Conservation (phyloP, 2,113 vertebrate species). For the Lota lota region DNA sequence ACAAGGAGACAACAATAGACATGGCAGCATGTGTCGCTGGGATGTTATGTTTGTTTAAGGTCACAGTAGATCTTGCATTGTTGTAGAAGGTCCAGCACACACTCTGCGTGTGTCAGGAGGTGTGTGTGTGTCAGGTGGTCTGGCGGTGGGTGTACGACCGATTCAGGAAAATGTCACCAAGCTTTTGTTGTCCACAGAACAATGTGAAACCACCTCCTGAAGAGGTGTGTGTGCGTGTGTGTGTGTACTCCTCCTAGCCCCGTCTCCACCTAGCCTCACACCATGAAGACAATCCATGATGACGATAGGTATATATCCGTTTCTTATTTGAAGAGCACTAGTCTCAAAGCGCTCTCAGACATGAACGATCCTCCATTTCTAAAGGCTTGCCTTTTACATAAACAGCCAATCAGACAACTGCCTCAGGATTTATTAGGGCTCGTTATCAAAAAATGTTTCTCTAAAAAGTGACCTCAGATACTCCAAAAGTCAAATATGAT, state of each 20-base stretch:
- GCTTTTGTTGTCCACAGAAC: background rate
- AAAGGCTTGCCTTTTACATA: background rate
- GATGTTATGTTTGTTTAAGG: background rate
- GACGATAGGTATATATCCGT: too few relatives aligned
- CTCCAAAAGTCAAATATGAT: too few relatives aligned
- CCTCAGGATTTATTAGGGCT: too few relatives aligned
- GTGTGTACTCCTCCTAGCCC: background rate
- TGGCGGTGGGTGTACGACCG: background rate
- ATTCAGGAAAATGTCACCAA: background rate
- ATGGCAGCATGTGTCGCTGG: background rate
- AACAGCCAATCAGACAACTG: too few relatives aligned
- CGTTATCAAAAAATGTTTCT: too few relatives aligned
- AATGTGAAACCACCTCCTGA: constrained; percentile 4
- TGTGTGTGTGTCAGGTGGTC: background rate
- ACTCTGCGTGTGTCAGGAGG: background rate
- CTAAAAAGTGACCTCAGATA: too few relatives aligned
- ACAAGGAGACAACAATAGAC: background rate
- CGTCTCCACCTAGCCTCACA: too few relatives aligned
- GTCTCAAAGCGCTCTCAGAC: background rate
- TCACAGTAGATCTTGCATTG: background rate
- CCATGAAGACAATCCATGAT: too few relatives aligned
- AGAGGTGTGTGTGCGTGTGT: background rate
- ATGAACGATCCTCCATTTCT: background rate
- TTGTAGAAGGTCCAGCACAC: constrained; percentile 1
- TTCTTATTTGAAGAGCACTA: background rate